phyloP scores from a whole-genome alignment of 2,888 invertebrate genomes.

The Spilosoma lubricipeda region DNA sequence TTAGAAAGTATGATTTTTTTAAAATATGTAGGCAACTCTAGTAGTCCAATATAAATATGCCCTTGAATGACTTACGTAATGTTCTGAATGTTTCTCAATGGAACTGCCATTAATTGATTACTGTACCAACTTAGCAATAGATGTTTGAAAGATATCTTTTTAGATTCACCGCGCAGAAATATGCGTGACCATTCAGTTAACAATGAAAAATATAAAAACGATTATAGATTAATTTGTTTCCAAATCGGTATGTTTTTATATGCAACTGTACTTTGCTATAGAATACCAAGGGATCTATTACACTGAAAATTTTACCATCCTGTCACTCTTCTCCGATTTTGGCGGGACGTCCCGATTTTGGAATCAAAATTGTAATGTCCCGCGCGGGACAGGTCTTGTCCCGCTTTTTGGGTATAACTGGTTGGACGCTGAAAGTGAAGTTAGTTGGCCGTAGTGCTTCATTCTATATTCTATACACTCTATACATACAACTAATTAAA shows the following conservation, averaged over 20 bases:
- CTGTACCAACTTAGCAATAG: constrained; percentile 30
- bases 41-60: constrained; percentile 21
- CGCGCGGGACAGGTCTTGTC: no score
- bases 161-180: background rate
- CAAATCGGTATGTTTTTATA: background rate
- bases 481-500: no score
- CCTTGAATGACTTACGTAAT: constrained; percentile 44
- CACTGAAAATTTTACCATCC: background rate
- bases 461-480: no score
- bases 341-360: no score
- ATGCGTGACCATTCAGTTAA: background rate
- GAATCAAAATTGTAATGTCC: no score
- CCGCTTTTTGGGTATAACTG: no score
- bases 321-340: background rate
- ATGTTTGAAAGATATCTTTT: constrained; percentile 3
- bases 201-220: background rate
- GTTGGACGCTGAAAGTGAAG: no score
- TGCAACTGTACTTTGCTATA: no score
- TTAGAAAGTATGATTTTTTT: constrained; percentile 25
- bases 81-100: constrained; percentile 36
- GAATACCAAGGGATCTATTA: no score
- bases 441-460: no score
- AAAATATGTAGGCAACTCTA: constrained; percentile 8
- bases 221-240: background rate
- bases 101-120: constrained; percentile 27